Base-by-base conservation (phyloP, 2,888 invertebrate species). In the Calephelis perditalis region DNA sequence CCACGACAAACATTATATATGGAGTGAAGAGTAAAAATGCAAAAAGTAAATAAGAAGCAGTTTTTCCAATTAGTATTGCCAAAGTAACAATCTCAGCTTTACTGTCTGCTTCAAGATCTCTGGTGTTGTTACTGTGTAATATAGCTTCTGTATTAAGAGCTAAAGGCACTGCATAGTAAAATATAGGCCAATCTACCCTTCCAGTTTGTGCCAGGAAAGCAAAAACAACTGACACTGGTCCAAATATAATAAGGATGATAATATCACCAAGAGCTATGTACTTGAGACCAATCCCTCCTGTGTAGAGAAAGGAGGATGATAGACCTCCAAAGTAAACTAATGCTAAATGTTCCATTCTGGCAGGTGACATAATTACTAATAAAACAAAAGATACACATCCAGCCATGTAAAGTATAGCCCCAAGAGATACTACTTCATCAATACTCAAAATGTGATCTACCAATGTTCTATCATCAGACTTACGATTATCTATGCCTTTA, bases 101-200 rank as follows among this genome's bases (percentile, higher is more conserved):
- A 65, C 94, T 93, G 77, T 98, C 98, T 63, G 94, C 94, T 75
- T 97, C 97, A 69, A 96, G 92, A 86, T 98, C 98, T 69, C 98
- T 92, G 0, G 98, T 97, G 79, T 99, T 98, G 79, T 98, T 99
- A 75, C 97, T 96, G 79, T 98, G 98, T 62, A 99, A 90, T 75
- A 98, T 98, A 58, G 98, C 98, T 82, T 98, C 98, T 2, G 98
- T 98, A 75, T 98, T 98, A 35, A 99, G 85, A 9, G 98, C 98
- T 65, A 99, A 85, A 7, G 98, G 98, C 73, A 98, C 94, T 36
- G 98, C 98, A 87, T 98, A 98, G 73, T 97, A 95, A 71, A 98
- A 95, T 1, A 97, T 96, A 56, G 95, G 94, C 95, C 96, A 95
- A 75, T 97, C 96, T n/a, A 97, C 93, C 66, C 94, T 92, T 5